Percentiles rank a stretch among this genome's conserved stretches.
phyloP scores from a whole-genome alignment of 2,113 vertebrate species.

The Carollia perspicillata region DNA sequence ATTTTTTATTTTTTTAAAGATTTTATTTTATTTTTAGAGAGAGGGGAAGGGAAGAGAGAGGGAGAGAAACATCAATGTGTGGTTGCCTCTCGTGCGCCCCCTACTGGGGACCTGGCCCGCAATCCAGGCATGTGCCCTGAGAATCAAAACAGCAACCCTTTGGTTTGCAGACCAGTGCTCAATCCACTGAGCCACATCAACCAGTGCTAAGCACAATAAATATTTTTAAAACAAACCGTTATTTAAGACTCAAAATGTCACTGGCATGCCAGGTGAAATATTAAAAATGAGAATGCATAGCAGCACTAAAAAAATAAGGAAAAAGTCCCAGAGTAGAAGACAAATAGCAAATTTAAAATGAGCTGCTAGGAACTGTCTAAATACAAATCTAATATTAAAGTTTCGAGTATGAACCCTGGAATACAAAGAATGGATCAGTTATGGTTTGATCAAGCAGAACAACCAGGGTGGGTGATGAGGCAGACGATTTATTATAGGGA shows the following conservation, averaged over 20 bases:
- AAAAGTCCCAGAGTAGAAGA: not conserved
- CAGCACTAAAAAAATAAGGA: not conserved
- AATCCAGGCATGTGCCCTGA: no score
- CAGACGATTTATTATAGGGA: not conserved
- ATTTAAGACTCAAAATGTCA: conserved; percentile 7
- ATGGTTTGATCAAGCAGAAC: not conserved
- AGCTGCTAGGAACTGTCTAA: not conserved
- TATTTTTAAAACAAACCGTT: not conserved
- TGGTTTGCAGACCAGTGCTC: no score
- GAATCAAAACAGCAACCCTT: no score
- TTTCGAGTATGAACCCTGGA: not conserved
- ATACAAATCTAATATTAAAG: not conserved
- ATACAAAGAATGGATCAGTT: not conserved
- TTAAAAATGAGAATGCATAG: not conserved
- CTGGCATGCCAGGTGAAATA: not conserved
- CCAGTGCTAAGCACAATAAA: no score
- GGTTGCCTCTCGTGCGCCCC: no score
- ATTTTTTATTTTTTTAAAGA: not conserved
- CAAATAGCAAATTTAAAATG: not conserved
- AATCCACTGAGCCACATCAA: no score
- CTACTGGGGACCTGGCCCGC: no score
- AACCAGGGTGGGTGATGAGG: not conserved
- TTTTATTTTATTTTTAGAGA: no score
- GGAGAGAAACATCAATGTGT: no score
- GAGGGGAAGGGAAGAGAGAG: no score